Percentiles rank a stretch among this genome's conserved stretches.
Evolutionary conservation across 2,888 invertebrate genomes (phyloP).

Genomic region (Gisinianus flammeolus): DNA sequence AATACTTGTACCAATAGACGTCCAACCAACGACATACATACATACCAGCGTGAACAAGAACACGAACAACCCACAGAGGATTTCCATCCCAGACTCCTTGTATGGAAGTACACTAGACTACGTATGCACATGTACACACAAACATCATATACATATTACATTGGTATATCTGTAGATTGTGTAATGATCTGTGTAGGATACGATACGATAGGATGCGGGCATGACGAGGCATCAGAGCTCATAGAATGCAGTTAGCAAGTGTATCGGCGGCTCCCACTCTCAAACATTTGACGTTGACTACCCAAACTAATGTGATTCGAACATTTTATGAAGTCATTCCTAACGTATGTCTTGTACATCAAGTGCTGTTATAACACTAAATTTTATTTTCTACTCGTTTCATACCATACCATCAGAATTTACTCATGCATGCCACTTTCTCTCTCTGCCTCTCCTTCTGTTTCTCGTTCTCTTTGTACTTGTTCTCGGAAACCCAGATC

Average conservation of each 20-base stretch:
- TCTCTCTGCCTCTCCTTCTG: not conserved
- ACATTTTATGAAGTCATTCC: not conserved
- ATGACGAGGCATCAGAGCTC: not conserved
- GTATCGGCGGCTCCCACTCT: not conserved
- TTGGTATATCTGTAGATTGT: not conserved
- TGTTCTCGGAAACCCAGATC: not conserved
- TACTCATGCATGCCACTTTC: not conserved
- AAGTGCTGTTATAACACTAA: not conserved
- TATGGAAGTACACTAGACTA: no score
- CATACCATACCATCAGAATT: no score
- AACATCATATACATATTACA: not conserved
- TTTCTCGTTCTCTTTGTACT: not conserved
- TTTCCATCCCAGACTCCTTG: no score
- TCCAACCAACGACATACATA: no score
- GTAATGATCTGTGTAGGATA: not conserved
- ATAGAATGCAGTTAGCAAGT: not conserved
- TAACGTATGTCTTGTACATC: constrained; percentile 5
- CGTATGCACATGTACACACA: not conserved
- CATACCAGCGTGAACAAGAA: no score
- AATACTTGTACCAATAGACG: no score
- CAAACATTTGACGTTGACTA: not conserved
- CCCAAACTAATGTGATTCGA: not conserved
- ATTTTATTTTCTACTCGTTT: not conserved
- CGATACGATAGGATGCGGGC: no score
- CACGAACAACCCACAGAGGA: no score